Percentiles rank a stretch among this genome's conserved stretches.
Evolutionary conservation across 2,797 vertebrate genomes (phyloP).

Genomic region (Spea hammondii): DNA sequence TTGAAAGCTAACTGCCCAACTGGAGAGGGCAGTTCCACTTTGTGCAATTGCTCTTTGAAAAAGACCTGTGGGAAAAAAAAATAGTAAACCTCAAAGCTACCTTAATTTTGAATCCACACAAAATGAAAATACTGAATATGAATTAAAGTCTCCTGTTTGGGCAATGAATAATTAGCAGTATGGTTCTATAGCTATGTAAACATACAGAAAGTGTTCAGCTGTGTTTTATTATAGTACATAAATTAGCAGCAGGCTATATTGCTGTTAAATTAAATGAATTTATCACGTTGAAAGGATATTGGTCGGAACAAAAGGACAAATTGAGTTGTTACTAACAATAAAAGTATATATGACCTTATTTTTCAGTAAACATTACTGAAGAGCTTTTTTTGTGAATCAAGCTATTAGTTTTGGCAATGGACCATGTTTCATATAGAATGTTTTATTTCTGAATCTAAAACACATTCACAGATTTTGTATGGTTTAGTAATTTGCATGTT

Average conservation of each 20-base stretch:
- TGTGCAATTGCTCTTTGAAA: conserved; percentile 98
- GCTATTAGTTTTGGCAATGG: background rate
- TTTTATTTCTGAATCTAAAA: too few relatives aligned
- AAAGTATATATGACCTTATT: background rate
- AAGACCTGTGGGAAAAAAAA: conserved; percentile 77
- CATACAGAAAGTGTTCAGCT: background rate
- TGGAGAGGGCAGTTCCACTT: conserved; percentile 95
- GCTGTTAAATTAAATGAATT: background rate
- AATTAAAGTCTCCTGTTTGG: too few relatives aligned
- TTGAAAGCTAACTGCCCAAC: conserved; percentile 98
- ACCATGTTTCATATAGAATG: background rate
- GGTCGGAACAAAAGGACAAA: background rate
- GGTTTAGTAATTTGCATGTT: too few relatives aligned
- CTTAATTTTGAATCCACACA: too few relatives aligned
- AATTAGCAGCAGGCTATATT: background rate
- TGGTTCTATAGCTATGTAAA: too few relatives aligned
- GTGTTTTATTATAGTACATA: background rate
- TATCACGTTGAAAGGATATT: background rate
- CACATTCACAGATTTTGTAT: too few relatives aligned
- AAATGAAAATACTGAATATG: too few relatives aligned
- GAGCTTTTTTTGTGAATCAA: background rate
- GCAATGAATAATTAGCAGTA: too few relatives aligned
- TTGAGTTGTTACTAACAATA: background rate
- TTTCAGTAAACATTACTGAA: background rate
- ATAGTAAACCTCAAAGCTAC: conserved; percentile 45